Conservation (phyloP, 2,888 invertebrate genomes). For the Leptinotarsa haldemani region DNA sequence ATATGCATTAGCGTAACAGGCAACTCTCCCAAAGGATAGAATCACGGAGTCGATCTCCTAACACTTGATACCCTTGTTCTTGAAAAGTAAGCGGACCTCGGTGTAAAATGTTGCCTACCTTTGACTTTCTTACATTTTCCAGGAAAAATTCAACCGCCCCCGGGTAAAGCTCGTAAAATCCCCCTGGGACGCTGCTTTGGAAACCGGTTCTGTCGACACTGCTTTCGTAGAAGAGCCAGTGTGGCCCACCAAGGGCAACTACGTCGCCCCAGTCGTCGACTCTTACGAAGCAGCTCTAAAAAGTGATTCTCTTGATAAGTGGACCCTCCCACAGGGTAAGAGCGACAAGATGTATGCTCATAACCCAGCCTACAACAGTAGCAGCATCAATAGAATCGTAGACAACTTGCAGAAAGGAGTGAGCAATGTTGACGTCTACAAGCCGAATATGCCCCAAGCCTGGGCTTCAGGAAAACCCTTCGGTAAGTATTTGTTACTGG, state of each 20-base stretch:
- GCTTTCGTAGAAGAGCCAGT: conserved; percentile 72
- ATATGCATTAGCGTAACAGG: too few species aligned
- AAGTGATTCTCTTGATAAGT: conserved; percentile 56
- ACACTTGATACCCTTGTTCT: too few species aligned
- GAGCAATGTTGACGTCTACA: conserved; percentile 65
- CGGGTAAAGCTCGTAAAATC: conserved; percentile 73
- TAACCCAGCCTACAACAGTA: conserved; percentile 64
- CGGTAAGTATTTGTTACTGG: conserved; percentile 57
- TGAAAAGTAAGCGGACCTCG: too few species aligned
- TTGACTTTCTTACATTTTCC: conserved; percentile 27
- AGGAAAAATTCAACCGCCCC: conserved; percentile 72
- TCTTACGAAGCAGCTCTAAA: conserved; percentile 63
- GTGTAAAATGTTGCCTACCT: too few species aligned
- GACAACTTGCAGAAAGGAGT: conserved; percentile 63
- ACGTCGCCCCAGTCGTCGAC: conserved; percentile 62
- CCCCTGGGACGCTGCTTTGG: conserved; percentile 79
- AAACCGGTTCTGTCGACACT: conserved; percentile 76
- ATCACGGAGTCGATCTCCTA: too few species aligned
- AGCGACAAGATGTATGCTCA: conserved; percentile 56
- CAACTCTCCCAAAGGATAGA: too few species aligned
- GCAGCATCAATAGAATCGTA: conserved; percentile 64
- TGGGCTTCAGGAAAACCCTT: conserved; percentile 65
- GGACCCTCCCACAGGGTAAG: conserved; percentile 53
- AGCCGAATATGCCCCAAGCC: conserved; percentile 67
- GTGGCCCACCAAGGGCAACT: conserved; percentile 60